phyloP scores from a whole-genome alignment of 2,797 vertebrate genomes.

The Botia kubotai region DNA sequence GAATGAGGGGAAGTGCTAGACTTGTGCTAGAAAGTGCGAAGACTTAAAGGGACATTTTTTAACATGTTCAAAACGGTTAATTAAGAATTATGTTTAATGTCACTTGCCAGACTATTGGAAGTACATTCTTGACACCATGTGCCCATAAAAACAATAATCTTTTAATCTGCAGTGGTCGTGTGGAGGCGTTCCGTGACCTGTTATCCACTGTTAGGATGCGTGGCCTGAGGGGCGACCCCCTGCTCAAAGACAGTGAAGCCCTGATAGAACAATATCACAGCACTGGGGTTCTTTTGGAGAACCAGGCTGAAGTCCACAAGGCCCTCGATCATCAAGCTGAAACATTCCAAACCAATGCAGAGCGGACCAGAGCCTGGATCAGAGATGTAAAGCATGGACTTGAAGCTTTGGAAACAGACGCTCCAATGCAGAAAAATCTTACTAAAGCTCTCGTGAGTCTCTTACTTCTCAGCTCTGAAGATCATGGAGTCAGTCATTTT shows the following conservation, averaged over 20 bases:
- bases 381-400: conserved; percentile 74
- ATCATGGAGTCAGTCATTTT: background rate
- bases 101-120: background rate
- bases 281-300: conserved; percentile 72
- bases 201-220: conserved; percentile 76
- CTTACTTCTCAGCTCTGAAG: background rate
- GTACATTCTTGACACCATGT: background rate
- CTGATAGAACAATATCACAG: conserved; percentile 79
- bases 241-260: conserved; percentile 75
- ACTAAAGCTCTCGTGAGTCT: conserved; percentile 78
- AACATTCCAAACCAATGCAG: conserved; percentile 71
- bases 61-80: no score
- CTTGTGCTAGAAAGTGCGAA: no score
- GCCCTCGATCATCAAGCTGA: conserved; percentile 66
- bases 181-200: conserved; percentile 77
- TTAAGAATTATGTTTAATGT: no score
- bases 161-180: conserved; percentile 72
- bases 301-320: conserved; percentile 61
- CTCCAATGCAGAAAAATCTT: conserved; percentile 72
- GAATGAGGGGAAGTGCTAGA: no score
- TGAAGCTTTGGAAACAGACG: conserved; percentile 62
- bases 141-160: conserved; percentile 7
- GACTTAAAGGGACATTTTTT: no score
- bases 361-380: conserved; percentile 78
- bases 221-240: conserved; percentile 78